Conservation (phyloP, 30 jellyfish, hydroid and myxozoan species). For the Cassiopea xamachana region DNA sequence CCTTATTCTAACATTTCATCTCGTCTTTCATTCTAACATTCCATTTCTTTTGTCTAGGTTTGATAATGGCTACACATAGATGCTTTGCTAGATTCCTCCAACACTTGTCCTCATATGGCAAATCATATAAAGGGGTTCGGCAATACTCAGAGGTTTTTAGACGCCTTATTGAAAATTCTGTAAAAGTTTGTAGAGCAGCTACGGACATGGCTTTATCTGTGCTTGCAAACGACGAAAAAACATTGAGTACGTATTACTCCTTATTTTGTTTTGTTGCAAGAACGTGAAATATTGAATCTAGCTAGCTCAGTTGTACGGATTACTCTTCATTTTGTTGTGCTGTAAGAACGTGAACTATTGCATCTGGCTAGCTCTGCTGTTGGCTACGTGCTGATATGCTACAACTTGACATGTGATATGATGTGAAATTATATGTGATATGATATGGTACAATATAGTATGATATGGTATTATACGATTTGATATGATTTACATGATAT, state of each 20-base stretch:
- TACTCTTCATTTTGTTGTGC: too few relatives aligned
- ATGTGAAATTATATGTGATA: too few relatives aligned
- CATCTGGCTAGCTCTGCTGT: too few relatives aligned
- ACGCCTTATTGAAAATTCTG: conserved; percentile 1
- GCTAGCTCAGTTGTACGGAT: neutral
- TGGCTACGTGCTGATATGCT: too few relatives aligned
- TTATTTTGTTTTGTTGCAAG: neutral
- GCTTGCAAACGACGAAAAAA: neutral
- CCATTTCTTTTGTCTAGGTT: conserved; percentile 10
- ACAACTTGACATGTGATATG: too few relatives aligned
- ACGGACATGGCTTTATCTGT: conserved; percentile 52
- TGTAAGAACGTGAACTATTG: too few relatives aligned
- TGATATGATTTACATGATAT: too few relatives aligned
- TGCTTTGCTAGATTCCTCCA: conserved; percentile 24
- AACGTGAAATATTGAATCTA: neutral
- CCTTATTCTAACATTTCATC: neutral
- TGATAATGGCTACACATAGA: conserved; percentile 57
- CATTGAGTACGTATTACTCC: conserved; percentile 5
- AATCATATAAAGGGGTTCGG: neutral
- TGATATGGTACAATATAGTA: too few relatives aligned
- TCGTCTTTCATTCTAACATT: neutral
- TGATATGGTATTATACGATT: too few relatives aligned
- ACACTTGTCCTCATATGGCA: neutral
- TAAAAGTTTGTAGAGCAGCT: conserved; percentile 18
- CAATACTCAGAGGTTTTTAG: neutral